These are phyloP conservation scores for Amazona ochrocephala DNA, from an alignment of 2,797 vertebrate species.

Conservation along the genomic window DNA sequence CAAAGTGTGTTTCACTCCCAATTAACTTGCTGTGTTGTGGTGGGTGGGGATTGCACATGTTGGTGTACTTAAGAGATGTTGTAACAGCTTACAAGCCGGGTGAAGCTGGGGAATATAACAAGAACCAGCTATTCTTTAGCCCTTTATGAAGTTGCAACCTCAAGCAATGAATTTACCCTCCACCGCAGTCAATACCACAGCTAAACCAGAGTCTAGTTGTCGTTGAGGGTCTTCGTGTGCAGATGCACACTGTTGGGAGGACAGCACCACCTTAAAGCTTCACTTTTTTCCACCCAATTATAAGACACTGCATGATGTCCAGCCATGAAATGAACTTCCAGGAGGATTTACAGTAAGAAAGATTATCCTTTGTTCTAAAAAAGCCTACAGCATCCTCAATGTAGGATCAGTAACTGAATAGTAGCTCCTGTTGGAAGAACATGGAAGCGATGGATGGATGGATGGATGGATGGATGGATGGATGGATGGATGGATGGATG, in stretches of 20 bases:
- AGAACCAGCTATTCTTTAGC: background rate
- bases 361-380: background rate
- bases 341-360: background rate
- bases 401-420: background rate
- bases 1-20: background rate
- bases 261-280: background rate
- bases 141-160: background rate
- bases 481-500: background rate
- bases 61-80: background rate
- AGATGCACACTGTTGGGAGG: background rate
- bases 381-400: background rate
- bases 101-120: background rate
- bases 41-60: rapidly evolving
- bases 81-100: background rate
- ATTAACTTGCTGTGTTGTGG: background rate
- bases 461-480: background rate
- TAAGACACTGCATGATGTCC: background rate
- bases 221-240: background rate
- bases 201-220: background rate
- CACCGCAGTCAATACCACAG: background rate
- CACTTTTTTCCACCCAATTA: no score
- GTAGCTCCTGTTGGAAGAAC: background rate
- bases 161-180: background rate
- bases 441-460: background rate
- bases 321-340: background rate